Percentiles rank a stretch among this genome's conserved stretches.
These are phyloP conservation scores for Pantala flavescens DNA, from an alignment of 1,140 invertebrate genomes.

Conservation along the genomic window DNA sequence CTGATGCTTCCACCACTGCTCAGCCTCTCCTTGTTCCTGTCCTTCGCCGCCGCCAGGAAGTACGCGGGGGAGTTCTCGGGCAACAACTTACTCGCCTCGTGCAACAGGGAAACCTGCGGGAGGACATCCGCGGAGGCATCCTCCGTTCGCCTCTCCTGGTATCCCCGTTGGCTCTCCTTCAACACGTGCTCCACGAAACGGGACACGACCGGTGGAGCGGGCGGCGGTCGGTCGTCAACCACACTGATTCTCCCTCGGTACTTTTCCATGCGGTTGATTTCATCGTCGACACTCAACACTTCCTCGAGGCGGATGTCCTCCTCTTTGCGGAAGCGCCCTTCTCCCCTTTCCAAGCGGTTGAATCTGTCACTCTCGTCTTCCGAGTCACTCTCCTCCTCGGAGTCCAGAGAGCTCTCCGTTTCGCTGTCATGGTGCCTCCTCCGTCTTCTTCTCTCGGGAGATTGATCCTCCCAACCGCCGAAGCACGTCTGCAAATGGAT, in stretches of 20 bases:
- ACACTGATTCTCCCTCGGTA: not conserved
- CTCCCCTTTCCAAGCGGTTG: not conserved
- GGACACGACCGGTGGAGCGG: not conserved
- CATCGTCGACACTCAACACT: not conserved
- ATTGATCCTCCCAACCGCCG: not conserved
- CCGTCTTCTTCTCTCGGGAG: not conserved
- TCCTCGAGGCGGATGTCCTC: not conserved
- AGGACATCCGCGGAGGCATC: not conserved
- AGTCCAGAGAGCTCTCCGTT: not conserved
- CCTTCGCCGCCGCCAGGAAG: not conserved
- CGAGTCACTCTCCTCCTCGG: not conserved
- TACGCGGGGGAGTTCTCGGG: not conserved
- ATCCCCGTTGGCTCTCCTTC: not conserved
- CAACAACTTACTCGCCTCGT: not conserved
- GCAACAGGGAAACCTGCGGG: not conserved
- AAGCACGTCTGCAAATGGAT: not conserved
- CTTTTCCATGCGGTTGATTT: not conserved
- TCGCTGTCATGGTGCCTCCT: not conserved
- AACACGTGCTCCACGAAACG: not conserved
- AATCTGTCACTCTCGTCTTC: not conserved
- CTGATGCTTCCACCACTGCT: not conserved
- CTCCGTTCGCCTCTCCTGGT: not conserved
- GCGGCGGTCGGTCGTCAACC: not conserved
- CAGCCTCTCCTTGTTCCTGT: not conserved
- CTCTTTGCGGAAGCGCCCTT: not conserved